phyloP scores from a whole-genome alignment of 2,888 invertebrate genomes.

The Acrocyrtus sp. region DNA sequence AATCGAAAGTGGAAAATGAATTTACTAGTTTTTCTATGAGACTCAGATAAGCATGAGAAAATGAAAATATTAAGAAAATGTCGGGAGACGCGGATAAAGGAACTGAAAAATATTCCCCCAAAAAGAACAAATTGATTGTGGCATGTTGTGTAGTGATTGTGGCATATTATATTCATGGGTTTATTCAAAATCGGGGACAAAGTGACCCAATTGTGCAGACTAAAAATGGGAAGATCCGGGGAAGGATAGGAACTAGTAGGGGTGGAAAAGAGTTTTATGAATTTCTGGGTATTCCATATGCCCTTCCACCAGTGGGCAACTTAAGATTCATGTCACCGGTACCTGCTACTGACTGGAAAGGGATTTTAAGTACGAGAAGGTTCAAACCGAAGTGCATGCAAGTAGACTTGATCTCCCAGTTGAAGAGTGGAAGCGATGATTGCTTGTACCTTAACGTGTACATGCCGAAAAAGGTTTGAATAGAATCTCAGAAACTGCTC shows the following conservation, averaged over 20 bases:
- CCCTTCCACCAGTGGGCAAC: constrained; percentile 32
- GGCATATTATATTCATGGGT: constrained; percentile 18
- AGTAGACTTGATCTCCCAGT: constrained; percentile 49
- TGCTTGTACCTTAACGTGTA: constrained; percentile 46
- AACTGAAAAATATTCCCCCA: background rate
- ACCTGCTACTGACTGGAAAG: constrained; percentile 43
- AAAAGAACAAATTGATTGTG: constrained; percentile 19
- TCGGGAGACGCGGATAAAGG: too few species aligned
- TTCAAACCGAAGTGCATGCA: constrained; percentile 51
- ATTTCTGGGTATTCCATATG: constrained; percentile 48
- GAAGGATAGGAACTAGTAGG: constrained; percentile 37
- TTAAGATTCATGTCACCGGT: constrained; percentile 46
- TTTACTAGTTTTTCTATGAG: too few species aligned
- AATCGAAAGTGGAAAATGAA: too few species aligned
- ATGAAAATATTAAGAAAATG: too few species aligned
- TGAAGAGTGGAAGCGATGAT: constrained; percentile 31
- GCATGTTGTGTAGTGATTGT: constrained; percentile 24
- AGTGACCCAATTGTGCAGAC: constrained; percentile 47
- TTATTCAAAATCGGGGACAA: constrained; percentile 1
- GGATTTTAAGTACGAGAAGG: constrained; percentile 28
- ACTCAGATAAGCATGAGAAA: too few species aligned
- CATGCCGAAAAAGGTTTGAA: constrained; percentile 30
- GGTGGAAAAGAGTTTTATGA: constrained; percentile 46
- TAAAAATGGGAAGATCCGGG: constrained; percentile 33
- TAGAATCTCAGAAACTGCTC: too few species aligned